Conservation (phyloP, 1,140 invertebrate genomes). For the Episyrphus balteatus region DNA sequence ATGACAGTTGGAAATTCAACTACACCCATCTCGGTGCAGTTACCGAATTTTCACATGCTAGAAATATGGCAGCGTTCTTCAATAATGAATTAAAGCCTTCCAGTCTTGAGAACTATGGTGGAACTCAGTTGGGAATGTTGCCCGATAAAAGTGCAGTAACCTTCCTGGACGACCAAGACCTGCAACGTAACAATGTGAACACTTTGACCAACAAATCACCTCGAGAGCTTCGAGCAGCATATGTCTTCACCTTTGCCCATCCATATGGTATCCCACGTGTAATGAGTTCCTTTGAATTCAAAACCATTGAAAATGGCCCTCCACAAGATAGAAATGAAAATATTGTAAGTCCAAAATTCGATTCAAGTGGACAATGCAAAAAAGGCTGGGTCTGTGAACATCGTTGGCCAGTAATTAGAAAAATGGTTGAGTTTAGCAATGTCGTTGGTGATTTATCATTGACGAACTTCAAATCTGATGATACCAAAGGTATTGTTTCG, state of each 20-base stretch:
- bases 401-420: slow-evolving; percentile 68
- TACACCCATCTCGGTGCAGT: slow-evolving; percentile 56
- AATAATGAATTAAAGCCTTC: slow-evolving; percentile 32
- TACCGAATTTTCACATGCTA: slow-evolving; percentile 55
- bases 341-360: slow-evolving; percentile 51
- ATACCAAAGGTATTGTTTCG: slow-evolving; percentile 56
- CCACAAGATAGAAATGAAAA: slow-evolving; percentile 51
- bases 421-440: slow-evolving; percentile 70
- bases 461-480: slow-evolving; percentile 62
- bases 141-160: slow-evolving; percentile 42
- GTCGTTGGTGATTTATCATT: slow-evolving; percentile 43
- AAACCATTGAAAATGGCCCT: slow-evolving; percentile 45
- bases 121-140: slow-evolving; percentile 45
- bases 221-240: slow-evolving; percentile 56
- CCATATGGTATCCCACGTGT: slow-evolving; percentile 61
- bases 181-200: slow-evolving; percentile 43
- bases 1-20: slow-evolving; percentile 51
- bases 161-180: slow-evolving; percentile 55
- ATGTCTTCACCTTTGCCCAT: slow-evolving; percentile 75
- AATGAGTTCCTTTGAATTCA: slow-evolving; percentile 69
- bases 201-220: slow-evolving; percentile 49
- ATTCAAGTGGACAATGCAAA: slow-evolving; percentile 52
- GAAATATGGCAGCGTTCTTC: slow-evolving; percentile 38
- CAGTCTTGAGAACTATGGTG: slow-evolving; percentile 43
- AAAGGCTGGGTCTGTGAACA: slow-evolving; percentile 86